Conservation (phyloP, 2,797 vertebrate genomes). For the Eulemur mongoz region DNA sequence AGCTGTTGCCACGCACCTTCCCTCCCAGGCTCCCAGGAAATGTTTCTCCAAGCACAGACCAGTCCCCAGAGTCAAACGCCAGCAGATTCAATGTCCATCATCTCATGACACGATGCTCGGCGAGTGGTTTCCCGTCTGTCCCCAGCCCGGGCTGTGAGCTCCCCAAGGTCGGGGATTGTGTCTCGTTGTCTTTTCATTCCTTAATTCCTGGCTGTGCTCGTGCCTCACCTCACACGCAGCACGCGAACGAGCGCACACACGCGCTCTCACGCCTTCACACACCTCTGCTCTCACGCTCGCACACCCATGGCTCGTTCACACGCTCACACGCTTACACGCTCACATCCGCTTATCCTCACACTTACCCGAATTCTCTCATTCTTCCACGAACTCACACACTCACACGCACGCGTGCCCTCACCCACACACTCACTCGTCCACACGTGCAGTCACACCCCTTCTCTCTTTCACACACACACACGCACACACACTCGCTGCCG, state of each 20-base stretch:
- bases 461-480: no score
- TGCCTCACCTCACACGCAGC: background rate
- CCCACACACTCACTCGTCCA: background rate
- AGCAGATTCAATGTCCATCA: background rate
- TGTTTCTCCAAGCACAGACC: background rate
- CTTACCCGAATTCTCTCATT: background rate
- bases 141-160: no score
- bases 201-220: background rate
- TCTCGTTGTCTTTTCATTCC: background rate
- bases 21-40: background rate
- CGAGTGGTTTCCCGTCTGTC: no score
- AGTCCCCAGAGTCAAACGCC: background rate
- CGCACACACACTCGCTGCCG: no score
- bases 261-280: rapidly evolving
- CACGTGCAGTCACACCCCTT: background rate
- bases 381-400: background rate
- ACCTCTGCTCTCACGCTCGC: background rate
- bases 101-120: no score
- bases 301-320: no score
- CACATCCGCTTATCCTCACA: background rate
- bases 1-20: background rate
- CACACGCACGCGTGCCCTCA: background rate
- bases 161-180: background rate
- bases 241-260: background rate
- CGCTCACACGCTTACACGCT: no score